Conservation (phyloP, 2,888 invertebrate species). For the Ophion ventricosus region DNA sequence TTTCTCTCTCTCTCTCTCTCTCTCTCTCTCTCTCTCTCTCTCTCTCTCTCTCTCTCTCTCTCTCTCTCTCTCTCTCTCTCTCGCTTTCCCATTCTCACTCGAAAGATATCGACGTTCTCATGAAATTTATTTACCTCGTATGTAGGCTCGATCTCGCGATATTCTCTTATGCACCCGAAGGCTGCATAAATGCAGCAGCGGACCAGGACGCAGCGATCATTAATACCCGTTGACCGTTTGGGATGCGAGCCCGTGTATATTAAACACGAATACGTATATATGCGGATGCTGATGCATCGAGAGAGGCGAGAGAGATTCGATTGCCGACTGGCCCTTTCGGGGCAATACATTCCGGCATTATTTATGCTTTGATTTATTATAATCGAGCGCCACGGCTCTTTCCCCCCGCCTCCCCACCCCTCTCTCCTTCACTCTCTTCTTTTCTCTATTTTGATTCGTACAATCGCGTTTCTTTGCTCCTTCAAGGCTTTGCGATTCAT, state of each 20-base stretch:
- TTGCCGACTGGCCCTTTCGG: constrained; percentile 73
- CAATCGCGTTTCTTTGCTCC: neutral
- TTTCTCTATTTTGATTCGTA: constrained; percentile 23
- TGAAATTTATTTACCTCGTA: constrained; percentile 40
- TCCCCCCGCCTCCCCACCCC: constrained; percentile 31
- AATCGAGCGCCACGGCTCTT: constrained; percentile 79
- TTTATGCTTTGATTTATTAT: constrained; percentile 83
- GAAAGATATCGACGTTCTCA: constrained; percentile 18
- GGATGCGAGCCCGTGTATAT: constrained; percentile 68
- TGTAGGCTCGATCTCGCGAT: constrained; percentile 44
- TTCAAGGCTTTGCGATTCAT: neutral
- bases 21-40: neutral
- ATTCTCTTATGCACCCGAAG: constrained; percentile 60
- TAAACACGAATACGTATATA: constrained; percentile 41
- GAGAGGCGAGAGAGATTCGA: constrained; percentile 73
- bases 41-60: neutral
- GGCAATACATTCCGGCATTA: constrained; percentile 81
- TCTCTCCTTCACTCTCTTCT: constrained; percentile 28
- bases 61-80: neutral
- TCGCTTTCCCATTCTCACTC: neutral
- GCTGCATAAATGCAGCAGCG: constrained; percentile 48
- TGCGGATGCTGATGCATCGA: constrained; percentile 51
- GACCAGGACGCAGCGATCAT: constrained; percentile 70
- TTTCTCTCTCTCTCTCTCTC: too few relatives aligned
- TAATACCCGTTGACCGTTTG: constrained; percentile 77